A percentile compares a stretch with the other conserved stretches of the same genome.
phyloP scores from a whole-genome alignment of 2,113 vertebrate species.

The Scomber scombrus region DNA sequence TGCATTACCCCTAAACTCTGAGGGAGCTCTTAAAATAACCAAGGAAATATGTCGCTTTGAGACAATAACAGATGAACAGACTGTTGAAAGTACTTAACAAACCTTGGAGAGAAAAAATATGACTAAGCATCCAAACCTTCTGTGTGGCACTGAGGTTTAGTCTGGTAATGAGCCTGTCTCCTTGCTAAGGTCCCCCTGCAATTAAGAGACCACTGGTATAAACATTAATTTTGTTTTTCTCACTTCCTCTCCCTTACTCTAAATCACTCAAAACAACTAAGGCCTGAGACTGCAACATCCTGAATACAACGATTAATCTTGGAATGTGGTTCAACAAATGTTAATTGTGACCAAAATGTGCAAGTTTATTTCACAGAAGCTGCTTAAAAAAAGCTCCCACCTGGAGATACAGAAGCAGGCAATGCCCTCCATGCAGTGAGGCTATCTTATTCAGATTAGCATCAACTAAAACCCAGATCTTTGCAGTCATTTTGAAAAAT shows the following conservation, averaged over 20 bases:
- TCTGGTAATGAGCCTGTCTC: conserved; percentile 71
- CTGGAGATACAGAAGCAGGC: conserved; percentile 25
- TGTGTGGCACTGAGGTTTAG: conserved; percentile 71
- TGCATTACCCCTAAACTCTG: conserved; percentile 45
- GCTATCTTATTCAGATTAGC: conserved; percentile 62
- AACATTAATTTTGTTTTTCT: conserved; percentile 74
- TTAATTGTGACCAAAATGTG: conserved; percentile 44
- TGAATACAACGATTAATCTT: conserved; percentile 46
- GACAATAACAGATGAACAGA: neutral
- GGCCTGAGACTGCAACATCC: conserved; percentile 34
- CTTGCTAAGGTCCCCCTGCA: conserved; percentile 69
- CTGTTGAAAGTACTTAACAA: conserved; percentile 32
- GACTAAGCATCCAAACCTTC: conserved; percentile 59
- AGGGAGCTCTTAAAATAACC: conserved; percentile 63
- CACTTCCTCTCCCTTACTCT: conserved; percentile 57
- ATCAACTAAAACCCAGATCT: conserved; percentile 56
- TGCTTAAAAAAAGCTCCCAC: conserved; percentile 14
- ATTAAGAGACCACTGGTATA: conserved; percentile 66
- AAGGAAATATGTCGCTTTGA: conserved; percentile 37
- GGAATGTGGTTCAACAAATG: conserved; percentile 39
- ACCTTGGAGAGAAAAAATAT: neutral
- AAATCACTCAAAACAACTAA: conserved; percentile 64
- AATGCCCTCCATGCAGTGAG: neutral
- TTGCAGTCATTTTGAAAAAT: conserved; percentile 60
- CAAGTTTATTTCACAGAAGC: conserved; percentile 28